Evolutionary conservation across 2,797 vertebrate species (phyloP), one percentile per base, ranked within the genome.

Genomic region (Geotrypetes seraphini): DNA sequence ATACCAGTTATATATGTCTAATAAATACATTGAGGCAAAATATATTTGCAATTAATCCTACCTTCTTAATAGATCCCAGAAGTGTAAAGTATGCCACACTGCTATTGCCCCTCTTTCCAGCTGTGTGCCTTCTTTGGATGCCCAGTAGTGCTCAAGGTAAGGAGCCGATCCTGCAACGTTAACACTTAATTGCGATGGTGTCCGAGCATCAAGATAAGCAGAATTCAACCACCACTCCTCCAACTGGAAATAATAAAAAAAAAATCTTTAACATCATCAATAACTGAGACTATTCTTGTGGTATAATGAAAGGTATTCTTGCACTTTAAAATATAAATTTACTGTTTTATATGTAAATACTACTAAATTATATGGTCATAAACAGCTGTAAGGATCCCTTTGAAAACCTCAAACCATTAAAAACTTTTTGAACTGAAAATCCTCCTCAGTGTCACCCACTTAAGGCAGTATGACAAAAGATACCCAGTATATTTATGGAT

Each of bases 211-310:
- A 55, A 99, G 78, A 51, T 99, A 99, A 1, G 85, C 88, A 7
- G 61, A 34, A 23, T 91, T 88, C 42, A 92, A 72, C 96, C 94
- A 99, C 96, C 95, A 99, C 16, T 98, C 89, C 52, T 97, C 96
- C 63, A 99, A 74, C 96, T 99, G 47, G 28, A 60, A 66, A 41
- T 22, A 34, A 66, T 56, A 17, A 67, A 44, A 14, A 9, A 38
- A 13, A n/a, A n/a, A n/a, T n/a, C n/a, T n/a, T n/a, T n/a, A n/a
- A n/a, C n/a, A n/a, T n/a, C n/a, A n/a, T n/a, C n/a, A n/a, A n/a
- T n/a, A n/a, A n/a, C n/a, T n/a, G n/a, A n/a, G n/a, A n/a, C n/a
- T n/a, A n/a, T n/a, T n/a, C n/a, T n/a, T n/a, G n/a, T n/a, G n/a
- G n/a, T n/a, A n/a, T n/a, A n/a, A n/a, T n/a, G n/a, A n/a, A n/a